Base-by-base conservation (phyloP, 2,888 invertebrate genomes). In the Pegoplata infirma region DNA sequence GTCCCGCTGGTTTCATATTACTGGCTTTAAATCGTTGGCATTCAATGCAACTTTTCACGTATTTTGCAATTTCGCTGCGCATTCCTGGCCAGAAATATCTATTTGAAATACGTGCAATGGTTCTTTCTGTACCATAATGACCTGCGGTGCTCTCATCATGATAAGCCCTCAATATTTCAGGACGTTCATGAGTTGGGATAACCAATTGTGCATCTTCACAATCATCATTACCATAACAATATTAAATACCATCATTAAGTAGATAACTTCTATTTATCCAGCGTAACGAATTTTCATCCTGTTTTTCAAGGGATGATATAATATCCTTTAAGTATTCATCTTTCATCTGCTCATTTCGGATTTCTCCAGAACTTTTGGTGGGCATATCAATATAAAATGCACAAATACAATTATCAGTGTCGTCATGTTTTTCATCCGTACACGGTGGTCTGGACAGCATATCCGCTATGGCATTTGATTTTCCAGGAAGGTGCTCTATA, bases 401-500 rank as follows among this genome's bases (percentile, higher is more conserved):
- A n/a, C n/a, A n/a, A n/a, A n/a, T n/a, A n/a, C n/a, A n/a, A n/a
- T n/a, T n/a, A n/a, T n/a, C n/a, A n/a, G n/a, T n/a, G n/a, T n/a
- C n/a, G n/a, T n/a, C n/a, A n/a, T n/a, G n/a, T n/a, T n/a, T n/a
- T n/a, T n/a, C n/a, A n/a, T n/a, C n/a, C n/a, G n/a, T n/a, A n/a
- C n/a, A n/a, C n/a, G n/a, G 71, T 64, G 76, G 71, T n/a, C 77
- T 53, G 2, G 80, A 78, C 0, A 81, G 36, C 64, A 49, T 53
- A 55, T 81, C 80, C 3, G 78, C 78, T 3, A 55, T 14, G 5
- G 63, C 44, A 28, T 72, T 72, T 1, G 5, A 73, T 46, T 81
- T 85, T 1, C 90, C 90, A 0, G 86, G 87, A 0, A n/a, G n/a
- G 83, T 90, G 90, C 8, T 84, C 80, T 2, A 90, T 84, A 0